Evolutionary conservation across 2,113 vertebrate species (phyloP).

Genomic region (Penelope pileata): DNA sequence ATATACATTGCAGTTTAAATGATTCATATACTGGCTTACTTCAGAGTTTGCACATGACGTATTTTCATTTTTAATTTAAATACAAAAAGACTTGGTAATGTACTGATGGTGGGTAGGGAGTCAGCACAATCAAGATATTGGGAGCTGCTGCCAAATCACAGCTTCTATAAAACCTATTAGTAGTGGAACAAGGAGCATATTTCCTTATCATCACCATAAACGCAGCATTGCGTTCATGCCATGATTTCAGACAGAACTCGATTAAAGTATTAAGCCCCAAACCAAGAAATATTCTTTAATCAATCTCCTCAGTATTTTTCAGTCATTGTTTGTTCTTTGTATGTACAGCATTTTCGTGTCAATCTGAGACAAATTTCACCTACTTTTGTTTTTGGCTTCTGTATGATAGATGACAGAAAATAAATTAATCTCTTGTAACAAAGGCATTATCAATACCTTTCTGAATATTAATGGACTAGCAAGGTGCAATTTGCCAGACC

Average conservation of each 20-base stretch:
- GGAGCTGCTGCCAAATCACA: not conserved
- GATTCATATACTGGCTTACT: not conserved
- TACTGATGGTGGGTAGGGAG: not conserved
- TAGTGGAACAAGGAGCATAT: not conserved
- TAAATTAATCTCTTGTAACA: not conserved
- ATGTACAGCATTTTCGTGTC: not conserved
- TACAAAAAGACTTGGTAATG: not conserved
- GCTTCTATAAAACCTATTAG: not conserved
- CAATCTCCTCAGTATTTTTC: not conserved
- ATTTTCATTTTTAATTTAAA: slow-evolving; percentile 46
- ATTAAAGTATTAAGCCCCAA: not conserved
- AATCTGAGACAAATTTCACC: not conserved
- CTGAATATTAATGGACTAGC: not conserved
- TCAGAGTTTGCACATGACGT: not conserved
- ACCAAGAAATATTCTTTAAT: not conserved
- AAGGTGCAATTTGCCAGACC: not conserved
- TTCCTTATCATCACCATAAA: not conserved
- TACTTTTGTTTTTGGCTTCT: slow-evolving; percentile 23
- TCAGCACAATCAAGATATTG: not conserved
- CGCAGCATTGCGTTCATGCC: not conserved
- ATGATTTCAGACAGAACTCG: not conserved
- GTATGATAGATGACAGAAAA: not conserved
- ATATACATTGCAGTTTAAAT: not conserved
- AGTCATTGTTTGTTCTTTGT: slow-evolving; percentile 12
- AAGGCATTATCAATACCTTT: slow-evolving; percentile 1